These are phyloP conservation scores for Hyles vespertilio DNA, from an alignment of 1,140 invertebrate species.

Conservation along the genomic window DNA sequence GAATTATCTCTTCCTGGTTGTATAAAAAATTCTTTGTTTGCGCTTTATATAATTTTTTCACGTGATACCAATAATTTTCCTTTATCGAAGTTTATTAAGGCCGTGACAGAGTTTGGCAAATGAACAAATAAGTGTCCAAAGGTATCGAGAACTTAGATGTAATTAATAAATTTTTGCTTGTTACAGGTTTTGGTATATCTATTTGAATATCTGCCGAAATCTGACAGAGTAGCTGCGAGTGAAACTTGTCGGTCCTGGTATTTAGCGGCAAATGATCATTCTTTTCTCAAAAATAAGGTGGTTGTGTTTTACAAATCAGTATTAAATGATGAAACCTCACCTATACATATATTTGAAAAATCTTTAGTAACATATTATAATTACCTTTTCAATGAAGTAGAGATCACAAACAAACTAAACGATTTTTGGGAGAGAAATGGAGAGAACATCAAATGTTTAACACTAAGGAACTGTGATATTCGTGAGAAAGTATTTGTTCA, in stretches of 20 bases:
- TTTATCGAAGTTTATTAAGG: not conserved
- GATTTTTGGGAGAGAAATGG: conserved; percentile 73
- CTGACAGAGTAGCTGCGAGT: conserved; percentile 77
- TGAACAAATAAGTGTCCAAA: not conserved
- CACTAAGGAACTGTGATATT: conserved; percentile 77
- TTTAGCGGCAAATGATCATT: conserved; percentile 75
- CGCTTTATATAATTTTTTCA: conserved; percentile 46
- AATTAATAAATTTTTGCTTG: conserved; percentile 9
- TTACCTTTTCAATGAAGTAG: conserved; percentile 78
- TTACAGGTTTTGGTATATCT: conserved; percentile 79
- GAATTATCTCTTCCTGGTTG: conserved; percentile 10
- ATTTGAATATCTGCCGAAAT: conserved; percentile 78
- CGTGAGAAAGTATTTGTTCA: conserved; percentile 78
- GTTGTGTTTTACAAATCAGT: conserved; percentile 74
- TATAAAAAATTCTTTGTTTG: conserved; percentile 47
- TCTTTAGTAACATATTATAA: conserved; percentile 73
- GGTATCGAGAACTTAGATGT: not conserved
- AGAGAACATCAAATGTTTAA: conserved; percentile 63
- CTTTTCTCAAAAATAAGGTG: conserved; percentile 75
- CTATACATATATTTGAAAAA: conserved; percentile 69
- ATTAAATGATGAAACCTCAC: conserved; percentile 69
- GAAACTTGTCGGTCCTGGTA: conserved; percentile 78
- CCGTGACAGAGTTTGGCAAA: not conserved
- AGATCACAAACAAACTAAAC: conserved; percentile 70
- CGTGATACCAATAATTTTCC: conserved; percentile 30